Percentiles rank a stretch among this genome's conserved stretches.
These are phyloP conservation scores for Suncus etruscus DNA, from an alignment of 2,113 vertebrate genomes.

Conservation along the genomic window DNA sequence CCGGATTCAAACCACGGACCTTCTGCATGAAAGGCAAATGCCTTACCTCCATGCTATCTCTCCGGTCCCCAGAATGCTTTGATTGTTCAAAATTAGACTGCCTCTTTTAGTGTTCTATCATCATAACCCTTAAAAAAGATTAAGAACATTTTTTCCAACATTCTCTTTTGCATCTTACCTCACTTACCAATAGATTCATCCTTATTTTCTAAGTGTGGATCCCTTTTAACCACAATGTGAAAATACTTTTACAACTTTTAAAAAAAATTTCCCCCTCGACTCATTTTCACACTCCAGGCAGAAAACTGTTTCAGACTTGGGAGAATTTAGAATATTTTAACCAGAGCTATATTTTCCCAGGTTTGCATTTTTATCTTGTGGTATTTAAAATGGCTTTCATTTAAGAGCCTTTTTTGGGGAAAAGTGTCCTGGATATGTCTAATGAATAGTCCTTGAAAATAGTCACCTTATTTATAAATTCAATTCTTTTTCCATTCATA, in stretches of 20 bases:
- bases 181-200: not conserved
- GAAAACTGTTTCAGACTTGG: conserved; percentile 35
- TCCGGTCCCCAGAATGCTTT: conserved; percentile 68
- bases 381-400: conserved; percentile 76
- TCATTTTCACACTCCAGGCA: conserved; percentile 52
- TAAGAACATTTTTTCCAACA: conserved; percentile 43
- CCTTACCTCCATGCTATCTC: too few relatives aligned
- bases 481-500: conserved; percentile 78
- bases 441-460: conserved; percentile 67
- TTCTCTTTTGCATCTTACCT: conserved; percentile 39
- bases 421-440: conserved; percentile 67
- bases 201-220: not conserved
- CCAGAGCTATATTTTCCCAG: conserved; percentile 50
- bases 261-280: conserved; percentile 17
- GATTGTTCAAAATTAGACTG: conserved; percentile 49
- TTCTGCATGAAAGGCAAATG: too few relatives aligned
- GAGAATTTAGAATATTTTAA: conserved; percentile 43
- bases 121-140: conserved; percentile 30
- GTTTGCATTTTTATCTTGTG: conserved; percentile 54
- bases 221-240: not conserved
- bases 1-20: too few relatives aligned
- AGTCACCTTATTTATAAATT: conserved; percentile 80
- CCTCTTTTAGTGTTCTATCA: conserved; percentile 44
- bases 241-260: conserved; percentile 54
- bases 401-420: conserved; percentile 42